Conservation (phyloP, 2,888 invertebrate genomes). For the Drosophila sordidapex region DNA sequence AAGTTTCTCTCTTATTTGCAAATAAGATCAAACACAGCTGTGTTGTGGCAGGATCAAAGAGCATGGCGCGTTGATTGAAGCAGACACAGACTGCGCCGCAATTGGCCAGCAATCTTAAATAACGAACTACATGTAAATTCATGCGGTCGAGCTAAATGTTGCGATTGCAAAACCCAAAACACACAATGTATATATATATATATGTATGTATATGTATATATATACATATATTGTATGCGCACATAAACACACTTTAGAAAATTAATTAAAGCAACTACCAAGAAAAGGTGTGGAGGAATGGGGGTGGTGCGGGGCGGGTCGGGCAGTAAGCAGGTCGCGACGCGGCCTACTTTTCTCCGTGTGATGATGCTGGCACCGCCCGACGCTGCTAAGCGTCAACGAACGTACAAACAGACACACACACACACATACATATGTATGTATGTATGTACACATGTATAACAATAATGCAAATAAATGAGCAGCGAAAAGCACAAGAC, state of each 20-base stretch:
- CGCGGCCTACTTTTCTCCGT: constrained; percentile 65
- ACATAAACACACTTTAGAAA: constrained; percentile 68
- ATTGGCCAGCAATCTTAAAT: constrained; percentile 39
- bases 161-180: constrained; percentile 58
- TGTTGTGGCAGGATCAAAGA: constrained; percentile 10
- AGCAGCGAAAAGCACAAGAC: constrained; percentile 52
- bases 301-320: constrained; percentile 5
- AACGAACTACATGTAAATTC: constrained; percentile 32
- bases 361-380: constrained; percentile 52
- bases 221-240: constrained; percentile 5
- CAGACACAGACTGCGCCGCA: constrained; percentile 9
- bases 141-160: constrained; percentile 50
- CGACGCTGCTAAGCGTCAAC: constrained; percentile 25
- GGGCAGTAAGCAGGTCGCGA: constrained; percentile 66
- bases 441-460: not conserved
- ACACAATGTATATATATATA: not conserved
- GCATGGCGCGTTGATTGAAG: constrained; percentile 2
- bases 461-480: constrained; percentile 60
- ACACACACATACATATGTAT: no score
- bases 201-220: not conserved
- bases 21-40: not conserved
- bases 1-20: not conserved
- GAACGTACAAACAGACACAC: constrained; percentile 8
- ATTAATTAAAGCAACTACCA: constrained; percentile 65
- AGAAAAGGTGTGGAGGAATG: constrained; percentile 21